Evolutionary conservation across 1,140 invertebrate species (phyloP).

Genomic region (Drosophila ficusphila): DNA sequence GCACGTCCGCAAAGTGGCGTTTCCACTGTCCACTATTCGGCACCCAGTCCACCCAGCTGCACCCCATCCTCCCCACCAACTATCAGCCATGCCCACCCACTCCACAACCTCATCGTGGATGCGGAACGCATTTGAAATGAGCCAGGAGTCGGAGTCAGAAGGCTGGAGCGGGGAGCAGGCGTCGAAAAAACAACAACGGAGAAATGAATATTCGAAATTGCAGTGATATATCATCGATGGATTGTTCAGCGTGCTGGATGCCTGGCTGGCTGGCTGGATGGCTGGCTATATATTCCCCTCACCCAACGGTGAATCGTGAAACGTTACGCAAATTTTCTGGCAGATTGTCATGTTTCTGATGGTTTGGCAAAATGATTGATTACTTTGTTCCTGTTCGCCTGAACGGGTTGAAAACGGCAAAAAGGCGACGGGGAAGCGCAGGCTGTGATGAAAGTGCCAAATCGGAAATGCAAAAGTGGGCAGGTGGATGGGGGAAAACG

Average conservation of each 20-base stretch:
- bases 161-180: slow-evolving; percentile 10
- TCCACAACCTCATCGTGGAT: slow-evolving; percentile 46
- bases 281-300: neutral
- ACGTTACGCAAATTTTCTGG: slow-evolving; percentile 68
- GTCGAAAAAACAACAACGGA: slow-evolving; percentile 41
- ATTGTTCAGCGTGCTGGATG: slow-evolving; percentile 17
- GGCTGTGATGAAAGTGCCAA: slow-evolving; percentile 22
- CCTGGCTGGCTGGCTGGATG: too few relatives aligned
- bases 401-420: slow-evolving; percentile 9
- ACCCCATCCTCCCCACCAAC: neutral
- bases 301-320: slow-evolving; percentile 36
- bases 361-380: slow-evolving; percentile 78
- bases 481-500: slow-evolving; percentile 14
- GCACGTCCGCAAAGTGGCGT: slow-evolving; percentile 40
- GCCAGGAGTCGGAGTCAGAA: slow-evolving; percentile 11
- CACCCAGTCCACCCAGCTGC: neutral
- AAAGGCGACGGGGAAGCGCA: neutral
- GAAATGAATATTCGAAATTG: slow-evolving; percentile 75
- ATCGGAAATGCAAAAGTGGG: slow-evolving; percentile 54
- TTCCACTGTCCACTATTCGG: slow-evolving; percentile 30
- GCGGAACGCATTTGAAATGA: slow-evolving; percentile 68
- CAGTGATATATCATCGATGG: slow-evolving; percentile 79
- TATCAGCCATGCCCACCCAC: neutral
- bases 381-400: slow-evolving; percentile 67
- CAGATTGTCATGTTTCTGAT: slow-evolving; percentile 78